These are phyloP conservation scores for Hippopotamyrus pictus DNA, from an alignment of 2,797 vertebrate species.

Conservation along the genomic window DNA sequence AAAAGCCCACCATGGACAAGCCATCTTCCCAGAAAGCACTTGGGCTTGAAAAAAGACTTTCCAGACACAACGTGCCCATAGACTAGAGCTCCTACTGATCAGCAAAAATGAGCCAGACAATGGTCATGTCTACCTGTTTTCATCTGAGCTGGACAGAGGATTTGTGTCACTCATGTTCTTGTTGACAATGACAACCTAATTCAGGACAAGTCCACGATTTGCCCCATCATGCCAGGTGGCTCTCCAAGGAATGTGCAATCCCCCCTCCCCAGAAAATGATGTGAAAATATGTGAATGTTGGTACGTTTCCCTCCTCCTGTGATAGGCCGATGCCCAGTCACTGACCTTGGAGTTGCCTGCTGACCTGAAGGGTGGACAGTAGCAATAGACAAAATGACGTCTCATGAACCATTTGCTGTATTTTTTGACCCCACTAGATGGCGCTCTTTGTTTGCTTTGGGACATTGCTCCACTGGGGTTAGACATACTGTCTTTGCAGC, in stretches of 20 bases:
- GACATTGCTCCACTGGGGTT: neutral
- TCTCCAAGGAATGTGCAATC: neutral
- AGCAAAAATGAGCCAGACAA: neutral
- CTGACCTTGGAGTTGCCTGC: neutral
- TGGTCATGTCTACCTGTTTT: neutral
- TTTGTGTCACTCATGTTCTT: neutral
- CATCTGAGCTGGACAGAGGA: neutral
- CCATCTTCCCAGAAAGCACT: neutral
- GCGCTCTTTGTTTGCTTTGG: neutral
- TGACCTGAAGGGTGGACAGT: neutral
- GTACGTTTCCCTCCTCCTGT: neutral
- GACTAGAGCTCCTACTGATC: neutral
- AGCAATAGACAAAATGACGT: neutral
- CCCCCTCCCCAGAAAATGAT: neutral
- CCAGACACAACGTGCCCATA: neutral
- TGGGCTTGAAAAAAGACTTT: neutral
- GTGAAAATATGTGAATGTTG: neutral
- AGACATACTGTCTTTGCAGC: constrained; percentile 16
- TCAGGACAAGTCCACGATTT: neutral
- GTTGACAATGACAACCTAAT: neutral
- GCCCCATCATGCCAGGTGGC: neutral
- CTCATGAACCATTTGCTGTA: neutral
- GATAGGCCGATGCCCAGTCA: neutral
- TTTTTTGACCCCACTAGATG: neutral
- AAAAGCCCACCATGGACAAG: neutral